Conservation (phyloP, 2,113 vertebrate genomes). For the Mesoclemmys tuberculata region DNA sequence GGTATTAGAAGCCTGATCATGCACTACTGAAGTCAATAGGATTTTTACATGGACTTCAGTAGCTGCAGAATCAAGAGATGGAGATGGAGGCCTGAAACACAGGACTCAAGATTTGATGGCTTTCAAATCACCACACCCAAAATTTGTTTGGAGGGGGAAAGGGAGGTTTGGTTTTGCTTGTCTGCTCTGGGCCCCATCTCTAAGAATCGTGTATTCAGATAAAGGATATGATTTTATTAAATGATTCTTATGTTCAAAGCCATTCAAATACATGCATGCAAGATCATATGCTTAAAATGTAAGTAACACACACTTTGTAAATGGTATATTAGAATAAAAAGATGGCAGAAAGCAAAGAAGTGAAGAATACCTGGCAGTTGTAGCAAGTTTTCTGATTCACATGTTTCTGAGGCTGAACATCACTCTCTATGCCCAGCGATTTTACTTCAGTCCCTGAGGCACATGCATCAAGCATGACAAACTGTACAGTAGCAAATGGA, state of each 20-base stretch:
- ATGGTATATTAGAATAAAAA: background rate
- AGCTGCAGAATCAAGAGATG: background rate
- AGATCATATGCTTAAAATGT: background rate
- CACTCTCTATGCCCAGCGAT: constrained; percentile 89
- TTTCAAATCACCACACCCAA: constrained; percentile 19
- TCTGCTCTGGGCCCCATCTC: background rate
- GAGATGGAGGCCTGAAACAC: background rate
- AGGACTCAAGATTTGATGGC: constrained; percentile 7
- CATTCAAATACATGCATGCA: background rate
- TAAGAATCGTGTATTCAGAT: background rate
- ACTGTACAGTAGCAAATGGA: constrained; percentile 91
- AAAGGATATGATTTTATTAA: constrained; percentile 41
- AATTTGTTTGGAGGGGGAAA: constrained; percentile 2
- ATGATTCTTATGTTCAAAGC: constrained; percentile 1
- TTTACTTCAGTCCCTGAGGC: constrained; percentile 89
- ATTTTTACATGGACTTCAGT: background rate
- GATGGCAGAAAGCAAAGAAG: background rate
- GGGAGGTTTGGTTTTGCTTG: background rate
- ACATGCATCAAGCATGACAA: constrained; percentile 83
- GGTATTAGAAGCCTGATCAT: background rate
- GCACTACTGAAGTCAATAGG: background rate
- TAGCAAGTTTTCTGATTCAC: constrained; percentile 88
- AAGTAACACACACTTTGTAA: background rate
- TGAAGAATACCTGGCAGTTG: constrained; percentile 86
- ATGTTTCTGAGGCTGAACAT: constrained; percentile 94